Percentiles rank a stretch among this genome's conserved stretches.
These are phyloP conservation scores for Sphaeridia pumilis DNA, from an alignment of 2,888 invertebrate species.

Conservation along the genomic window DNA sequence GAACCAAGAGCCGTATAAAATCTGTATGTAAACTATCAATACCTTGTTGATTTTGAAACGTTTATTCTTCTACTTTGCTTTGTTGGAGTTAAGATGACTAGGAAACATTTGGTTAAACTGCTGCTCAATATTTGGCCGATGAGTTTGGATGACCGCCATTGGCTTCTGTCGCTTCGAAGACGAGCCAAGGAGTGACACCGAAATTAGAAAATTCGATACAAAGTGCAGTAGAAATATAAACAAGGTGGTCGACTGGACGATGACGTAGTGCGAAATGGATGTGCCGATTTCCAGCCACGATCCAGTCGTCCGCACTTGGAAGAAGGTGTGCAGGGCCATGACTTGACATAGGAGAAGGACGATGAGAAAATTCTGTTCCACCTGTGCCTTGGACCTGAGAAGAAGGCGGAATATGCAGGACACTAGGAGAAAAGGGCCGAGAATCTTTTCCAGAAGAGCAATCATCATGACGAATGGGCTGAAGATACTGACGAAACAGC, in stretches of 20 bases:
- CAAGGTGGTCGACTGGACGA: slow-evolving; percentile 63
- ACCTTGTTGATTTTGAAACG: no score
- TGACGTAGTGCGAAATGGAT: slow-evolving; percentile 82
- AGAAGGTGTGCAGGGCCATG: slow-evolving; percentile 77
- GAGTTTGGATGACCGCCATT: no score
- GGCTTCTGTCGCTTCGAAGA: no score
- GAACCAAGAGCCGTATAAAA: no score
- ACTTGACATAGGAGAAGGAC: slow-evolving; percentile 68
- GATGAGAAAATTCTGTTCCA: slow-evolving; percentile 40
- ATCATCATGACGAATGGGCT: slow-evolving; percentile 79
- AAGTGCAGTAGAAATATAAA: slow-evolving; percentile 56
- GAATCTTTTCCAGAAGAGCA: slow-evolving; percentile 71
- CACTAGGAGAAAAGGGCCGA: slow-evolving; percentile 65
- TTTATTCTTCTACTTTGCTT: no score
- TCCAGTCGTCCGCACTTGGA: slow-evolving; percentile 74
- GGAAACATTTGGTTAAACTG: no score
- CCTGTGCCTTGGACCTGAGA: slow-evolving; percentile 24
- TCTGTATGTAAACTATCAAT: no score
- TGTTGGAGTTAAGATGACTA: no score
- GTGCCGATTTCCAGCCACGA: slow-evolving; percentile 90
- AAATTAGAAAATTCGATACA: slow-evolving; percentile 31
- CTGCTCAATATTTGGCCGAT: no score
- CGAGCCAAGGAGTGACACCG: slow-evolving; percentile 19
- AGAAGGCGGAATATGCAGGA: slow-evolving; percentile 51
- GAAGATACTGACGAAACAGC: slow-evolving; percentile 83